Evolutionary conservation across 1,140 invertebrate species (phyloP), one percentile per base, ranked within the genome.

Genomic region (Pantala flavescens): DNA sequence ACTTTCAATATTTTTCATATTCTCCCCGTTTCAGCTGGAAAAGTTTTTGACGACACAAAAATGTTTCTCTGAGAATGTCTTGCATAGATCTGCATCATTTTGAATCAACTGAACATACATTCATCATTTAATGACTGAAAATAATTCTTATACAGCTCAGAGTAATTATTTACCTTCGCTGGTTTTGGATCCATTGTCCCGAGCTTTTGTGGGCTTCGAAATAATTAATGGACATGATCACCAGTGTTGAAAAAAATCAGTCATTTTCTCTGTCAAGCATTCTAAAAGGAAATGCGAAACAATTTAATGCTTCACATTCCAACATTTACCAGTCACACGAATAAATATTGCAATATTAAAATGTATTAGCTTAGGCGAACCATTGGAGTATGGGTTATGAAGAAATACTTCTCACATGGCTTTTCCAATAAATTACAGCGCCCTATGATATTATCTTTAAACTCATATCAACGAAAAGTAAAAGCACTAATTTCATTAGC

Each of bases 331-430:
- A 72, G 23, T 9, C 55, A 23, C 43, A 76, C 72, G 74, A 36
- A 74, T 24, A 75, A 71, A 71, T 28, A 71, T 72, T 36, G 43
- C 36, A 70, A 76, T 75, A 7, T 12, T 28, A 75, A 70, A 73
- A 84, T 86, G 84, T 85, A 93, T 89, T 96, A 97, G 80, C 95
- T 97, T 79, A 98, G 98, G 78, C 96, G 87, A 55, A 98, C 96
- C 96, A 98, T 98, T 14, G 96, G 96, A 14, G 96, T 95, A 86
- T 92, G 95, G 70, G 97, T 85, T 85, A 90, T 94, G 43, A 94
- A 80, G 78, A 90, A 83, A 78, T 84, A 83, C 81, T 87, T 83
- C 55, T 82, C 81, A 82, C 88, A 78, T 80, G 96, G 92, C 43
- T 94, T 80, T 71, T 90, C 85, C 42, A 87, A 76, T 76, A 92